Base-by-base conservation (phyloP, 2,113 vertebrate genomes). In the Mastomys coucha region DNA sequence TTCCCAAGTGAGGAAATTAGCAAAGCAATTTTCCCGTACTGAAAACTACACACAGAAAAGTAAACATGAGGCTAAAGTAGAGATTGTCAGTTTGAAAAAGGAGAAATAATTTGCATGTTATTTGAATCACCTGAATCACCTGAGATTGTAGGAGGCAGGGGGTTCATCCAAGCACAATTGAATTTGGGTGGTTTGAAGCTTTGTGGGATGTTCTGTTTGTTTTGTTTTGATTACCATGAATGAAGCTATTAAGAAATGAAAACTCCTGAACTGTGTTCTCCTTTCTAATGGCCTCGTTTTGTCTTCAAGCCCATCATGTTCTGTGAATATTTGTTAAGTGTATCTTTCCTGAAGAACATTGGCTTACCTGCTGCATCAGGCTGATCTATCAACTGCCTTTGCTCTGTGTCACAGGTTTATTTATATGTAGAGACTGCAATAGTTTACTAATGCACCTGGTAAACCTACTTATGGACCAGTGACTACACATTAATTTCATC, bases 341-440 rank as follows among this genome's bases (percentile, higher is more conserved):
- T 5, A 2, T 14, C 28, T 13, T 16, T 24, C 19, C 5, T 69
- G 10, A 19, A 31, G 28, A 26, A 3, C 0, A 3, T 26, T 4
- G 7, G 22, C n/a, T 36, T 26, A 2, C 7, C 7, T 20, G 7
- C 51, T 19, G 31, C 56, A 7, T 31, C 16, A 0, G 58, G 42
- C 28, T 77, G n/a, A 5, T 17, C 20, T n/a, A 39, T 76, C 13
- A 49, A 42, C n/a, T 7, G 9, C 19, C 7, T 33, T 78, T 67
- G 12, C 77, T 82, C 33, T 58, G 16, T 0, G 12, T 17, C 56
- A 6, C 39, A 10, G 20, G 20, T 45, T 76, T 45, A 26, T 24
- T n/a, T 86, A 11, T 39, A 2, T 28, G 14, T 22, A 28, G 9
- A 82, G 20, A 39, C 4, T 60, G 22, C 60, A 85, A 10, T 45